Evolutionary conservation across 2,888 invertebrate genomes (phyloP), one percentile per base, ranked within the genome.

Genomic region (Lepidochitona cinerea): DNA sequence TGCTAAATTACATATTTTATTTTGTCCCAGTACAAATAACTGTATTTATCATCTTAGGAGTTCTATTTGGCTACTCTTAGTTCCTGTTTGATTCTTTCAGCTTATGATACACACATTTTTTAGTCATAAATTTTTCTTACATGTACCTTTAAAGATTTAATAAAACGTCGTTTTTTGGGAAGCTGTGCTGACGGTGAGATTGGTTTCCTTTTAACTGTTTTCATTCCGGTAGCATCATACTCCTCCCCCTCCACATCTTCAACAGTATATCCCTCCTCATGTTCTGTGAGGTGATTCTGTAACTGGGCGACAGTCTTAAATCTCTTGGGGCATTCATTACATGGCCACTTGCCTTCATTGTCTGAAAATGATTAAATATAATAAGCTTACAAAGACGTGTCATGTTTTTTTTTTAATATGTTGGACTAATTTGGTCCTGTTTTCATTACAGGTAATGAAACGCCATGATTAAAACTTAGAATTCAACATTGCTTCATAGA

Each of bases 281-380:
- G 89, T 6, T 84, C 78, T 36, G 93, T 92, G 52, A 94, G 89
- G 89, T 94, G 94, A 71, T 92, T 92, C 85, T 94, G 93, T 36
- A 94, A 90, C 54, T 92, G 92, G 72, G 92, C 91, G 0, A 93
- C 93, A 0, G 93, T 92, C 3, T 90, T 82, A 88, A 94, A 94
- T 68, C 91, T 91, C 76, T 92, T 90, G 68, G 93, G 91, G 84
- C 94, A 94, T 84, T 94, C 94, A 82, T 92, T 93, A 85, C 94
- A 94, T 32, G 93, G 92, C 93, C 93, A 94, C 23, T 91, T 89
- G 79, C 92, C 91, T 37, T 84, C 84, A 72, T 79, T 81, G 65
- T 85, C 85, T 74, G 85, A 85, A 41, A 87, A 52, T n/a, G n/a
- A n/a, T n/a, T n/a, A n/a, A n/a, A n/a, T n/a, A n/a, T n/a, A n/a